Conservation (phyloP, 2,797 vertebrate species). For the Mormyrops attenuatus region DNA sequence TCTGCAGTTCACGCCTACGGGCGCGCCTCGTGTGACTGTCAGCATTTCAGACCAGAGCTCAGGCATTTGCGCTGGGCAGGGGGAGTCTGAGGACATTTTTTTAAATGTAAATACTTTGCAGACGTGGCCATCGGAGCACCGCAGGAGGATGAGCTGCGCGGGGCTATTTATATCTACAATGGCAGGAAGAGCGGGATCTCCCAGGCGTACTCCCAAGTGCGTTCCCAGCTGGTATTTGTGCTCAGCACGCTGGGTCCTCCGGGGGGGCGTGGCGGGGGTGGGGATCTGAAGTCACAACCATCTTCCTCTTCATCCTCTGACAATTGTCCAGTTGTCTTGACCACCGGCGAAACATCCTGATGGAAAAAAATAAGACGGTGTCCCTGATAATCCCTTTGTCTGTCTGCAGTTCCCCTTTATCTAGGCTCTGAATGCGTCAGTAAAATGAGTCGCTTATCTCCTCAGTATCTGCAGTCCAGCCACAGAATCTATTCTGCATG, state of each 20-base stretch:
- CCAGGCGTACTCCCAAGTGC: constrained; percentile 79
- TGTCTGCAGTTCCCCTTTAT: background rate
- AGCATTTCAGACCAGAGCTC: no score
- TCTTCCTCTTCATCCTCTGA: constrained; percentile 25
- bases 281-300: background rate
- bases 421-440: background rate
- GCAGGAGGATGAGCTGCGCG: constrained; percentile 83
- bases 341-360: background rate
- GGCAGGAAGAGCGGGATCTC: constrained; percentile 80
- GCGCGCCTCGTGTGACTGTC: background rate
- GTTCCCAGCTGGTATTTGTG: constrained; percentile 12
- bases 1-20: background rate
- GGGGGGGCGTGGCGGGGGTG: background rate
- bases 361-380: background rate
- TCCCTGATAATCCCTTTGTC: background rate
- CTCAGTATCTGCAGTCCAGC: no score
- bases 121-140: constrained; percentile 92
- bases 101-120: constrained; percentile 43
- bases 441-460: background rate
- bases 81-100: background rate
- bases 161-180: constrained; percentile 93
- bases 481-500: background rate
- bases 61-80: background rate
- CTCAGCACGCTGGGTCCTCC: background rate
- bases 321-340: constrained; percentile 22